Conservation (phyloP, 92 coral and sea anemone species). For the Phenganax marumi region DNA sequence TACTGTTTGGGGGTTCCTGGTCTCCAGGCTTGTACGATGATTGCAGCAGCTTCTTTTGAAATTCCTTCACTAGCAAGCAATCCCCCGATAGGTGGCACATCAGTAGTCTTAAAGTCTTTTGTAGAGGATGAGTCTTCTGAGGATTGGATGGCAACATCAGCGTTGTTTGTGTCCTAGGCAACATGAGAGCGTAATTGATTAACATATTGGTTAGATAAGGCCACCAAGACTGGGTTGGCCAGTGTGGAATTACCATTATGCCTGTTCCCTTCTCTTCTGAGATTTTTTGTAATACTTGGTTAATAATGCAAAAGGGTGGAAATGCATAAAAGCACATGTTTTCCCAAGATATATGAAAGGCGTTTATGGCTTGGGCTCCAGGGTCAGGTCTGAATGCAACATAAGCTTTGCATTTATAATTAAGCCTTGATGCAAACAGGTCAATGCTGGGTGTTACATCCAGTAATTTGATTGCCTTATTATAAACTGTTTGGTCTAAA, state of each 20-base stretch:
- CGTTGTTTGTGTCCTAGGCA: conserved; percentile 46
- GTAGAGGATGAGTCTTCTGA: conserved; percentile 27
- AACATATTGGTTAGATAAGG: conserved; percentile 39
- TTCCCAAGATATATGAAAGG: conserved; percentile 41
- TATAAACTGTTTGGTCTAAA: not conserved
- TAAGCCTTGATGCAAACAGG: conserved; percentile 49
- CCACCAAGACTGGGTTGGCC: conserved; percentile 61
- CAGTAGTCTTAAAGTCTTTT: conserved; percentile 25
- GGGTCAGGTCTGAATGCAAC: conserved; percentile 50
- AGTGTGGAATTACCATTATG: conserved; percentile 39
- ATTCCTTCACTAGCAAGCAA: too few relatives aligned
- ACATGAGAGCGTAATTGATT: conserved; percentile 15
- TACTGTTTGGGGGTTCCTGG: not conserved
- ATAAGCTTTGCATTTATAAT: conserved; percentile 18
- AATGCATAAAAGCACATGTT: not conserved
- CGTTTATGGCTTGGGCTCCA: conserved; percentile 48
- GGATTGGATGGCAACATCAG: conserved; percentile 40
- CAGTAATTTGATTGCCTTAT: not conserved
- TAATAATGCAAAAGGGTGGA: conserved; percentile 49
- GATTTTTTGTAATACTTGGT: conserved; percentile 36
- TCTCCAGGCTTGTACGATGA: not conserved
- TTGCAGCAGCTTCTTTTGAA: too few relatives aligned
- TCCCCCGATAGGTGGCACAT: not conserved
- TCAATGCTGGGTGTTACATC: conserved; percentile 18
- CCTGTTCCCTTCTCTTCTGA: conserved; percentile 49